Base-by-base conservation (phyloP, 2,888 invertebrate genomes). In the Hofmannophila pseudospretella region DNA sequence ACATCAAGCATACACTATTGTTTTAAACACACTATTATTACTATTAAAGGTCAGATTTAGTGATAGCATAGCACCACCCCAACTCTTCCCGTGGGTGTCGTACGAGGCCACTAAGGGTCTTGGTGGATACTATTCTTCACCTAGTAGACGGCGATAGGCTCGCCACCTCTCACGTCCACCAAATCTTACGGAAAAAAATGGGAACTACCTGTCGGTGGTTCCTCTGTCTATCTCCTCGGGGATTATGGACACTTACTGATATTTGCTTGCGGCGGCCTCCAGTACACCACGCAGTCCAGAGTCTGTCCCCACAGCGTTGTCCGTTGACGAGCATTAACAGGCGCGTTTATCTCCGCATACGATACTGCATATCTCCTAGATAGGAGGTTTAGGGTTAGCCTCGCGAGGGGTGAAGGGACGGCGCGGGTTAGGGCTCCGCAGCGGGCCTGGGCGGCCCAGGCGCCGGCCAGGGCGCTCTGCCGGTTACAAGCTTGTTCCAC, bases 221-320 rank as follows among this genome's bases (percentile, higher is more conserved):
- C n/a, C n/a, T n/a, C n/a, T n/a, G n/a, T n/a, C n/a, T n/a, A n/a
- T n/a, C n/a, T n/a, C n/a, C n/a, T n/a, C n/a, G n/a, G n/a, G n/a
- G n/a, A n/a, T n/a, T n/a, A n/a, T n/a, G n/a, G 16, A 4, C 3
- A 87, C 91, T 88, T 68, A 93, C 93, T 90, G 45, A 92, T 92
- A 68, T 93, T 93, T 36, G 93, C 92, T 67, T 93, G 93, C 0
- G 93, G 92, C 7, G 93, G 93, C 47, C 92, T 81, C 92, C 92
- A 93, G 57, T 92, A 93, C 36, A 93, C 75, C 0, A 90, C 89
- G 26, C 88, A 85, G 2, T 88, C 88, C 1, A 93, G 87, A 5
- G 89, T 86, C 44, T 92, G 90, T 0, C 92, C 91, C 88, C 92
- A 92, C 10, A 91, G 51, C 4, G 91, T 90, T 1, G 79, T 85